These are phyloP conservation scores for Pipistrellus pygmaeus DNA, from an alignment of 2,797 vertebrate genomes.

Conservation along the genomic window DNA sequence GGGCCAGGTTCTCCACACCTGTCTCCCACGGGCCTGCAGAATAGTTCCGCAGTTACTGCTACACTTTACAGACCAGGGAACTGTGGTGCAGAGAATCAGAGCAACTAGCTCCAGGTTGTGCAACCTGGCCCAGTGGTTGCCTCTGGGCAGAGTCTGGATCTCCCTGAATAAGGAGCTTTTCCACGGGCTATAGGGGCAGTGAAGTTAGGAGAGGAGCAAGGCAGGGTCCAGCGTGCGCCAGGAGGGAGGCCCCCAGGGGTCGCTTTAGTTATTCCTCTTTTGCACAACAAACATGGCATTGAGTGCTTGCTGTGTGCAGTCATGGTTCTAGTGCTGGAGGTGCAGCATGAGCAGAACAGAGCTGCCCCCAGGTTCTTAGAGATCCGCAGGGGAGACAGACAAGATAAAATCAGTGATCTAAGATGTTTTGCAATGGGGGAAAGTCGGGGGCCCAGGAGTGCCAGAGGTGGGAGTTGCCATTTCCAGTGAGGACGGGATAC, in stretches of 20 bases:
- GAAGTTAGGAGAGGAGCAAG: background rate
- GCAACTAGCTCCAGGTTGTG: background rate
- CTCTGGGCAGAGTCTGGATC: background rate
- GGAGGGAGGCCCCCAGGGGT: background rate
- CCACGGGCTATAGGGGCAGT: background rate
- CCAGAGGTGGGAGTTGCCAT: background rate
- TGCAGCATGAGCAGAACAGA: background rate
- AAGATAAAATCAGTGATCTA: background rate
- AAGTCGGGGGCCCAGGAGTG: rapidly evolving
- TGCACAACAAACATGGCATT: no score
- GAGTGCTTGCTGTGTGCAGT: background rate
- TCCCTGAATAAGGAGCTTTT: background rate
- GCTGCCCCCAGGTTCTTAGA: background rate
- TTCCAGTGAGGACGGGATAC: background rate
- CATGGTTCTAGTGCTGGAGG: background rate
- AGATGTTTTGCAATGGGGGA: background rate
- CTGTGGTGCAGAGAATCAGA: background rate
- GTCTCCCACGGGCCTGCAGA: background rate
- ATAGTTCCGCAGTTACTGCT: background rate
- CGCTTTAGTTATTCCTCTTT: background rate
- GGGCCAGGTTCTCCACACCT: background rate
- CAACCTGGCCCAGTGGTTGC: background rate
- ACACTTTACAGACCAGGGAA: background rate
- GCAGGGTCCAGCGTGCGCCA: no score
- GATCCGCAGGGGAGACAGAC: background rate